Evolutionary conservation across 35 echinoderm and acorn worm species (phyloP), one percentile per base, ranked within the genome.

Genomic region (Ophioderma brevispina): DNA sequence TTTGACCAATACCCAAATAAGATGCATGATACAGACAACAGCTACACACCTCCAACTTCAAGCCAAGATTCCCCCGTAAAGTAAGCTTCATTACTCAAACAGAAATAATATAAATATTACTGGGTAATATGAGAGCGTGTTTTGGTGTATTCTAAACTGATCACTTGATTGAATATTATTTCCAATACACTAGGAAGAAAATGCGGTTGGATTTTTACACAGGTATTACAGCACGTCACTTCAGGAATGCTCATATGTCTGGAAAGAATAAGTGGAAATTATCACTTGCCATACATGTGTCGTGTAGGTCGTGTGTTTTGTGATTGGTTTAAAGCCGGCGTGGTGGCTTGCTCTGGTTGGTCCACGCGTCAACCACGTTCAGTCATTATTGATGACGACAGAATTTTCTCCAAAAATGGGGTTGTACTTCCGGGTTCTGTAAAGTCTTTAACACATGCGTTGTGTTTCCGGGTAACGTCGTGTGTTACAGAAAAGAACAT

Each of bases 251-350:
- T 41, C 39, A 31, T 86, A 50, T 85, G 87, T 35, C 63, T 40
- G 55, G 84, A 91, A 55, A 42, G 52, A 46, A 55, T 85, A 39
- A 35, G 28, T 75, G 38, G 18, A 81, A 37, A 63, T 79, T 49
- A 52, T 79, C 82, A 78, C 84, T 63, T 31, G 77, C 35, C 39
- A 50, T 94, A 86, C 82, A 80, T 84, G 39, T 77, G 77, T 39
- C 78, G 38, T 82, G 80, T 84, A 40, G 83, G 80, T 90, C 93
- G 93, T 94, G 93, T 76, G 31, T 87, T 91, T 77, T 85, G 37
- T 90, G 93, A 94, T 94, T 94, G 93, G 93, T 52, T 78, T 28
- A 64, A 80, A 87, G 41, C 88, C 89, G 59, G 93, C 88, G 82
- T 77, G 43, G 50, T 94, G 93, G 82, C 93, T 81, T 30, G 55